A percentile compares a stretch with the other conserved stretches of the same genome.
Conservation (phyloP, 2,113 vertebrate genomes). For the Todiramphus chloris region DNA sequence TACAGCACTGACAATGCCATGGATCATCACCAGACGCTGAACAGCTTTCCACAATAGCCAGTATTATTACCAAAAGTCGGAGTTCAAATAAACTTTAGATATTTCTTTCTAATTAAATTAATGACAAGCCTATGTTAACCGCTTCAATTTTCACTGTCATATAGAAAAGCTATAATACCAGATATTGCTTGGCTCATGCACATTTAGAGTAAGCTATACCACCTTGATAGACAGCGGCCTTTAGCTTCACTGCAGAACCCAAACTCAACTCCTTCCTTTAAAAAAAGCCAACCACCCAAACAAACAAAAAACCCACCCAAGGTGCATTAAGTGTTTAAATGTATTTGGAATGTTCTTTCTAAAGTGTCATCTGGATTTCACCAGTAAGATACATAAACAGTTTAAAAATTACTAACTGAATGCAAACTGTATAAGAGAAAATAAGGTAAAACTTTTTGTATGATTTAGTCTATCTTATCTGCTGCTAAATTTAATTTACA, state of each 20-base stretch:
- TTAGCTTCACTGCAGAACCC: neutral
- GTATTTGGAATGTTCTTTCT: neutral
- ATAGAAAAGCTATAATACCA: neutral
- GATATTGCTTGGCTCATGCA: neutral
- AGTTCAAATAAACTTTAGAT: neutral
- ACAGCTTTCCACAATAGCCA: rapidly evolving
- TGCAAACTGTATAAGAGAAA: neutral
- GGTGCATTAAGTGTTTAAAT: neutral
- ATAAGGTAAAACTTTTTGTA: neutral
- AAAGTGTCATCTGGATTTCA: neutral
- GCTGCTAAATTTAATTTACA: neutral
- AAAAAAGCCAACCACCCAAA: neutral
- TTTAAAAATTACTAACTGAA: neutral
- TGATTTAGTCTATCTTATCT: neutral
- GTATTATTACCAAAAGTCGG: neutral
- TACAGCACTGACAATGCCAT: neutral
- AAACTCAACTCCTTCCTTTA: neutral
- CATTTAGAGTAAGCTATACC: neutral
- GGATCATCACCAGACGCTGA: rapidly evolving
- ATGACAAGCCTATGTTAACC: neutral
- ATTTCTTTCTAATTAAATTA: neutral
- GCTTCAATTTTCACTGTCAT: neutral
- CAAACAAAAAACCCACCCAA: neutral
- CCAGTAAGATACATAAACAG: neutral
- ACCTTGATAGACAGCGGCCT: neutral